A percentile compares a stretch with the other conserved stretches of the same genome.
phyloP scores from a whole-genome alignment of 2,113 vertebrate genomes.

The Grallaria varia region DNA sequence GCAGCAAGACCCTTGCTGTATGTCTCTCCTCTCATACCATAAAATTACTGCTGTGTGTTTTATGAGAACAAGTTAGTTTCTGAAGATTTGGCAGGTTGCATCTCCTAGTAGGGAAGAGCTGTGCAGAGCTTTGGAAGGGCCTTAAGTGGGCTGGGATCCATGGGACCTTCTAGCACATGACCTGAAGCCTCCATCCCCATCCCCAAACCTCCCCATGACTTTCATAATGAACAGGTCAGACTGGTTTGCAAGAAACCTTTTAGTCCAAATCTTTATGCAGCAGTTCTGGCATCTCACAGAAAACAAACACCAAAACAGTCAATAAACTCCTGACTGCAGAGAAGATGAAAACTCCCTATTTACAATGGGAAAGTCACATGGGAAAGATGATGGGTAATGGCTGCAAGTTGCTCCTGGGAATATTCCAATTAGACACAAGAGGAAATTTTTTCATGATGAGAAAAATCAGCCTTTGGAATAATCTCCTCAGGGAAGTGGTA shows the following conservation, averaged over 20 bases:
- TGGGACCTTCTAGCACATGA: not conserved
- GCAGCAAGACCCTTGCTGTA: not conserved
- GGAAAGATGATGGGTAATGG: not conserved
- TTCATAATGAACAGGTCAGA: rapidly evolving
- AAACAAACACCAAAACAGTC: not conserved
- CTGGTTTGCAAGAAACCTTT: not conserved
- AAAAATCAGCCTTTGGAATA: not conserved
- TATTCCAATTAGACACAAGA: not conserved
- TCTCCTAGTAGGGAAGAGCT: rapidly evolving
- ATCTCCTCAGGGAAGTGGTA: not conserved
- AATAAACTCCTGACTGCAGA: not conserved
- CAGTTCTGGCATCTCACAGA: not conserved
- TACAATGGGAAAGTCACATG: too few species aligned
- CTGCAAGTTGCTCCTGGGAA: not conserved
- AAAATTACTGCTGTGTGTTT: not conserved
- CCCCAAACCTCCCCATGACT: not conserved
- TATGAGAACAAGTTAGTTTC: not conserved
- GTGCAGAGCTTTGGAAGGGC: not conserved
- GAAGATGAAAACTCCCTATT: not conserved
- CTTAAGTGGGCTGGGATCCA: not conserved
- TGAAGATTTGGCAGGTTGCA: not conserved
- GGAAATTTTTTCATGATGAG: not conserved
- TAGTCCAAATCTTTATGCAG: rapidly evolving
- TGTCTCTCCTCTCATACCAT: not conserved
- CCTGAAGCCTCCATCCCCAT: not conserved